Conservation (phyloP, 2,113 vertebrate species). For the Sisor rabdophorus region DNA sequence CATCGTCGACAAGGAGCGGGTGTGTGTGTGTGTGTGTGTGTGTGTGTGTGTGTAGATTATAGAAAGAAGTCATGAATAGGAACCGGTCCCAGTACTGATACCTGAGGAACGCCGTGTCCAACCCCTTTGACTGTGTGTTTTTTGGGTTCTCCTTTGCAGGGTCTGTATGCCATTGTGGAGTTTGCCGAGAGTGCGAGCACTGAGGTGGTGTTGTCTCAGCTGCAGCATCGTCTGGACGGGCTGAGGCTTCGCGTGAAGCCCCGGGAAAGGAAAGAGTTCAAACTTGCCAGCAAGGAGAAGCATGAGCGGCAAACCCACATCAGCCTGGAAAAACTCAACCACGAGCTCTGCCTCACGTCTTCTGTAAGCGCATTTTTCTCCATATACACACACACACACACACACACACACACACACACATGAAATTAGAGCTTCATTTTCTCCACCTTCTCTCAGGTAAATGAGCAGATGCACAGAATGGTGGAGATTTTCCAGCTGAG, state of each 20-base stretch:
- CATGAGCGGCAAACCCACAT: slow-evolving; percentile 57
- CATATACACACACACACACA: neutral
- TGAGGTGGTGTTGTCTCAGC: slow-evolving; percentile 63
- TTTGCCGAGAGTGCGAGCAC: slow-evolving; percentile 64
- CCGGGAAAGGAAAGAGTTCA: slow-evolving; percentile 81
- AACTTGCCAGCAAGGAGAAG: slow-evolving; percentile 70
- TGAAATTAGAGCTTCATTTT: neutral
- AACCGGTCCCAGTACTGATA: neutral
- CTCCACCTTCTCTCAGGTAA: slow-evolving; percentile 64
- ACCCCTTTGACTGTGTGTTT: neutral
- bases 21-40: slow-evolving; percentile 48
- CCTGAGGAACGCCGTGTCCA: too few relatives aligned
- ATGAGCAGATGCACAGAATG: slow-evolving; percentile 75
- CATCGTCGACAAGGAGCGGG: slow-evolving; percentile 90
- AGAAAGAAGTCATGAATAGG: neutral
- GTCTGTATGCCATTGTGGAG: slow-evolving; percentile 84
- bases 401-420: neutral
- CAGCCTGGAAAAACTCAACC: slow-evolving; percentile 64
- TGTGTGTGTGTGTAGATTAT: neutral
- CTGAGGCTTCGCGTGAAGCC: slow-evolving; percentile 78
- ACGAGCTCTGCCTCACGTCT: slow-evolving; percentile 64
- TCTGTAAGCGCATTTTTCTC: slow-evolving; percentile 64
- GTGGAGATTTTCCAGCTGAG: slow-evolving; percentile 76
- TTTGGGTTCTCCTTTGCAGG: slow-evolving; percentile 60
- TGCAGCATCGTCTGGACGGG: slow-evolving; percentile 71